Percentiles rank a stretch among this genome's conserved stretches.
Evolutionary conservation across 2,888 invertebrate species (phyloP).

Genomic region (Molanna angustata): DNA sequence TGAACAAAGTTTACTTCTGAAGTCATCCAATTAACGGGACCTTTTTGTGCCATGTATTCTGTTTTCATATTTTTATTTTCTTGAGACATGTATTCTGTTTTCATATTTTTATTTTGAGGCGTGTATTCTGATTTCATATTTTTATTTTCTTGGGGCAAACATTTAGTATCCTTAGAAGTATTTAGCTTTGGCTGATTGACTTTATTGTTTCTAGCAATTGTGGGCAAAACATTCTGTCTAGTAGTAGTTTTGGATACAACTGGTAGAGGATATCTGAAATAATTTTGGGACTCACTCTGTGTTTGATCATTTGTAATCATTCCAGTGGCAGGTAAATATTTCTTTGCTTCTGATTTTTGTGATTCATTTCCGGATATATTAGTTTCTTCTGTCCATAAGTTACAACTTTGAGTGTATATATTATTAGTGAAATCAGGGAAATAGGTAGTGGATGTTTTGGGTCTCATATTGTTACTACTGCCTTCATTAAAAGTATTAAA

Average conservation of each 20-base stretch:
- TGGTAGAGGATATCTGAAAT: conserved; percentile 23
- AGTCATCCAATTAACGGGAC: conserved; percentile 63
- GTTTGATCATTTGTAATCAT: no score
- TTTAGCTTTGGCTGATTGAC: no score
- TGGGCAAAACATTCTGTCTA: no score
- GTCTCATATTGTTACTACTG: conserved; percentile 10
- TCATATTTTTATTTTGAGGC: no score
- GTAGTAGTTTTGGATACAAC: conserved; percentile 18
- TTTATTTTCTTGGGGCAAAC: neutral
- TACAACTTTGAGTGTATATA: conserved; percentile 27
- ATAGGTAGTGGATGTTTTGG: conserved; percentile 22
- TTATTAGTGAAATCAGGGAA: conserved; percentile 27
- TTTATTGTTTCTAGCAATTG: neutral
- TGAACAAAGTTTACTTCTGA: conserved; percentile 38
- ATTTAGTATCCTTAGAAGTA: conserved; percentile 1
- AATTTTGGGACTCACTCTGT: conserved; percentile 26
- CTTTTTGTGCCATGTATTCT: conserved; percentile 38
- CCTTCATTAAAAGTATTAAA: conserved; percentile 16
- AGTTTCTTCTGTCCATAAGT: conserved; percentile 26
- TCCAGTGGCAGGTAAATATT: conserved; percentile 5
- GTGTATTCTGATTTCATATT: conserved; percentile 7
- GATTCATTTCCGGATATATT: conserved; percentile 8
- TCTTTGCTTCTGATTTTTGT: conserved; percentile 21
- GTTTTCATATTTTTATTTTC: conserved; percentile 22
- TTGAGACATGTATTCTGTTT: conserved; percentile 13